phyloP scores from a whole-genome alignment of 1,140 invertebrate species.

The Sinella curviseta region DNA sequence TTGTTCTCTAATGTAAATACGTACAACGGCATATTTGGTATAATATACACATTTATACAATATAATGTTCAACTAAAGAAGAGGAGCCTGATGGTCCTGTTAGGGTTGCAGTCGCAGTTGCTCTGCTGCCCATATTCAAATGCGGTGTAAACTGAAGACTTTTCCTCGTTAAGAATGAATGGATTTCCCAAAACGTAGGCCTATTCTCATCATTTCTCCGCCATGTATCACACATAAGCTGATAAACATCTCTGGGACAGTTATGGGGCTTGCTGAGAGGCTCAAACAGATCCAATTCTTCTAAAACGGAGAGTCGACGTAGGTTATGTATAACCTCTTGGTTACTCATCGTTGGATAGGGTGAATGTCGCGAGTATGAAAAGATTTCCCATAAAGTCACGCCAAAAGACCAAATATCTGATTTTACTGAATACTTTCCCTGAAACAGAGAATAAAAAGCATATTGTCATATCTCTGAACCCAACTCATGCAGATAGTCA shows the following conservation, averaged over 20 bases:
- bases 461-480: not conserved
- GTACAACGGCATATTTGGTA: not conserved
- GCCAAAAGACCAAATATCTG: conserved; percentile 62
- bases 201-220: conserved; percentile 71
- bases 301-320: not conserved
- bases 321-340: conserved; percentile 27
- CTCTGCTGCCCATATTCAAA: not conserved
- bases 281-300: not conserved
- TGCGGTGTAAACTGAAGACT: conserved; percentile 63
- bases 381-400: conserved; percentile 62
- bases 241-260: conserved; percentile 80
- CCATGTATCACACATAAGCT: conserved; percentile 88
- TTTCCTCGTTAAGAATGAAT: conserved; percentile 80
- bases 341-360: conserved; percentile 11
- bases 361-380: conserved; percentile 18
- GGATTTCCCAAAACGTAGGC: conserved; percentile 81
- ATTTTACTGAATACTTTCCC: conserved; percentile 13
- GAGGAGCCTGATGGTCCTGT: conserved; percentile 12
- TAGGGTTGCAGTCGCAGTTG: not conserved
- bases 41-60: not conserved
- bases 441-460: not conserved
- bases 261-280: conserved; percentile 65
- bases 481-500: too few species aligned
- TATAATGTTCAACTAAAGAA: conserved; percentile 19
- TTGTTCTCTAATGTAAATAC: not conserved